These are phyloP conservation scores for Lacerta agilis DNA, from an alignment of 2,797 vertebrate species.

Conservation along the genomic window DNA sequence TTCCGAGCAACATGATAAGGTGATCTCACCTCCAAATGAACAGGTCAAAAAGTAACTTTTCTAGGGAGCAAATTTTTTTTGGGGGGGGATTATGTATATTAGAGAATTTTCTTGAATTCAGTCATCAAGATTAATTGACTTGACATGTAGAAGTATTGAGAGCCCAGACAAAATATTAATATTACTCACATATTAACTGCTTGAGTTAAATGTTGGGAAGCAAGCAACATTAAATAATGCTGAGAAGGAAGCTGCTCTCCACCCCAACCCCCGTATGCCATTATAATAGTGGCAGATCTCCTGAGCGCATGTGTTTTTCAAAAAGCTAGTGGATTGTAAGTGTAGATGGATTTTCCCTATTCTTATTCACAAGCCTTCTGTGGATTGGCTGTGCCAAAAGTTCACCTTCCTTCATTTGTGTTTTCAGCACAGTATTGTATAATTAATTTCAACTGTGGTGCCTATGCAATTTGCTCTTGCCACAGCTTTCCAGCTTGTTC, in stretches of 20 bases:
- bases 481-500: not conserved
- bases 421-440: not conserved
- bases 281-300: not conserved
- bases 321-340: not conserved
- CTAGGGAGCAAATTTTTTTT: conserved; percentile 7
- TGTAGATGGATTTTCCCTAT: not conserved
- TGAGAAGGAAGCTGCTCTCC: conserved; percentile 2
- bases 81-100: not conserved
- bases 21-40: too few species aligned
- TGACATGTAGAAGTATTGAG: conserved; percentile 39
- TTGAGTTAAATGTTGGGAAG: conserved; percentile 61
- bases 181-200: conserved; percentile 56
- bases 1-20: not conserved
- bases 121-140: conserved; percentile 30
- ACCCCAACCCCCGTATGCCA: not conserved
- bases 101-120: conserved; percentile 51
- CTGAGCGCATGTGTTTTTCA: not conserved
- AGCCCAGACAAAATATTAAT: conserved; percentile 41
- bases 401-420: not conserved
- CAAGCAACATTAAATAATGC: conserved; percentile 44
- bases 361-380: not conserved
- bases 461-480: not conserved
- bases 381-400: not conserved
- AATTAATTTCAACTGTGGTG: not conserved
- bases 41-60: not conserved